Conservation (phyloP, 2,797 vertebrate genomes). For the Pangasius larnaudii region DNA sequence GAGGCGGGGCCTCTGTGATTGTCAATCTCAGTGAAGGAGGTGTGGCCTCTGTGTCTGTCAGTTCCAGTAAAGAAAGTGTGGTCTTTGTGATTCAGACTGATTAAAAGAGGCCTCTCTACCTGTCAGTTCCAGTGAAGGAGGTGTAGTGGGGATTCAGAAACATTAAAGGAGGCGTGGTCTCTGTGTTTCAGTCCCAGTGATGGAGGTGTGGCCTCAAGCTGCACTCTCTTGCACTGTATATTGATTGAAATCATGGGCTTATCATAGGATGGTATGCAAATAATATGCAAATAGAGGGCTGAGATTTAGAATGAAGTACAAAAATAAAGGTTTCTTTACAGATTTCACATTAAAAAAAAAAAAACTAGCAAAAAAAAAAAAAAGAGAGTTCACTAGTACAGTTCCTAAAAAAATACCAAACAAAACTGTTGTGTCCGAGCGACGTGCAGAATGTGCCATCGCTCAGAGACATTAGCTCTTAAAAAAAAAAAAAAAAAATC, state of each 20-base stretch:
- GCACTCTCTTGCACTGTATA: too few species aligned
- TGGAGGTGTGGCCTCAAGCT: neutral
- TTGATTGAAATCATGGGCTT: neutral
- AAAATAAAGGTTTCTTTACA: neutral
- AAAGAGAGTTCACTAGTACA: neutral
- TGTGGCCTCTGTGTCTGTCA: neutral
- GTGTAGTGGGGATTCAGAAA: neutral
- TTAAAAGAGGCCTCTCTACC: neutral
- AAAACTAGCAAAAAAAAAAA: neutral
- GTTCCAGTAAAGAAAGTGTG: neutral
- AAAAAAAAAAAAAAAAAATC: neutral
- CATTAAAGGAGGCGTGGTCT: neutral
- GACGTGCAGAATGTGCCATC: neutral
- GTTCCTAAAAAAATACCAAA: neutral
- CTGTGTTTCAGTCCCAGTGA: neutral
- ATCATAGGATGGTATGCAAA: neutral
- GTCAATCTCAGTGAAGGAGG: neutral
- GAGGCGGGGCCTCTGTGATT: neutral
- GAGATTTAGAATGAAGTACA: neutral
- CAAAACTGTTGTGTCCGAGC: neutral
- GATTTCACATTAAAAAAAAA: neutral
- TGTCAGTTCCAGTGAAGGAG: neutral
- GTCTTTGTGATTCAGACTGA: neutral
- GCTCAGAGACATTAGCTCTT: neutral
- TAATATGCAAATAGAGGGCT: neutral